Base-by-base conservation (phyloP, 1,140 invertebrate species). In the Lepidurus arcticus region DNA sequence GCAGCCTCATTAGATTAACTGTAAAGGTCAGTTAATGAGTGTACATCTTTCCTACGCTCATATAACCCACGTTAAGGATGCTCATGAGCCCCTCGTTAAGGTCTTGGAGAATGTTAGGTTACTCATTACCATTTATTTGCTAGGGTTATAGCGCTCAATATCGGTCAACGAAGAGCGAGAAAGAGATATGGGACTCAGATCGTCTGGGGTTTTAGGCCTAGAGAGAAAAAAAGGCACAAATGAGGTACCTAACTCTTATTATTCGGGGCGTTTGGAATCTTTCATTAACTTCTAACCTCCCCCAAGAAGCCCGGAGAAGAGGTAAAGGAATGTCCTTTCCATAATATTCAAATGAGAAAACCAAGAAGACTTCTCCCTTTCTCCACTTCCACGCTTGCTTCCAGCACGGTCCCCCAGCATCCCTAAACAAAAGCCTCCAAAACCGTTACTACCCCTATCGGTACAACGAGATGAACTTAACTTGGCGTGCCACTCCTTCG, bases 21-120 rank as follows among this genome's bases (percentile, higher is more conserved):
- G 53, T 65, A 65, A 65, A 65, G 53, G 53, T 65, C 53, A 65
- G 53, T 65, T 65, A 65, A 65, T 65, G 53, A 65, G 53, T 34
- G 34, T 4, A 65, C 53, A 65, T 65, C 53, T 65, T 65, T 21
- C 53, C 16, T 16, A 21, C 16, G 16, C 16, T 65, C 34, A 34
- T 34, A 34, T 34, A 34, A 65, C 2, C 16, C 53, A 5, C 53
- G 53, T 65, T 65, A 65, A 13, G 34, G 53, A 65, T 65, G 53
- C 53, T 65, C 53, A 65, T 65, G 34, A 34, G 16, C 53, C 53
- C 53, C 21, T 65, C 53, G 53, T 65, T 65, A 65, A 65, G 53
- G 53, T 21, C 53, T 13, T 7, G 4, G 21, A 21, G 21, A 65
- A 65, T 65, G 8, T 65, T 65, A 21, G 53, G 53, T 34, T 34